Evolutionary conservation across 2,888 invertebrate genomes (phyloP).

Genomic region (Ephialtes manifestator): DNA sequence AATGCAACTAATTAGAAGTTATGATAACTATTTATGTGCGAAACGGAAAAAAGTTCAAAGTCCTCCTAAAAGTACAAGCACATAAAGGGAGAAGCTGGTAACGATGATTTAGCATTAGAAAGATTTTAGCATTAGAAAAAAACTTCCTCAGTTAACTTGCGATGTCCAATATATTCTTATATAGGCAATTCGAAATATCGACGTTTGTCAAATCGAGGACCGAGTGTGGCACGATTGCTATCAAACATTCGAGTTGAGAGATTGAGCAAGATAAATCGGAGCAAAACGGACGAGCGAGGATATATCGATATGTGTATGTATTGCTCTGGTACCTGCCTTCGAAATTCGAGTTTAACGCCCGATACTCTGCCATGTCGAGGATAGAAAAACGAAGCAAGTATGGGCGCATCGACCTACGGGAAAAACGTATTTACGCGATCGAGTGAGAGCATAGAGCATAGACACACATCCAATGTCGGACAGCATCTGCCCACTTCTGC

Average conservation of each 20-base stretch:
- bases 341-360: neutral
- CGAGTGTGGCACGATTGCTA: neutral
- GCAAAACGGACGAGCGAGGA: neutral
- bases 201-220: neutral
- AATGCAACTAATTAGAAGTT: too few relatives aligned
- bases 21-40: too few relatives aligned
- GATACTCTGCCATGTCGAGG: neutral
- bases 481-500: neutral
- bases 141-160: too few relatives aligned
- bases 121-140: too few relatives aligned
- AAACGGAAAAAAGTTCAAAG: too few relatives aligned
- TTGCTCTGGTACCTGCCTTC: neutral
- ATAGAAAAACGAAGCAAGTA: neutral
- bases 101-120: too few relatives aligned
- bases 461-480: neutral
- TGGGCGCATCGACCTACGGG: neutral
- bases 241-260: neutral
- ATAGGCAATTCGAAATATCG: too few relatives aligned
- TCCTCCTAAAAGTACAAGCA: too few relatives aligned
- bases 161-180: too few relatives aligned
- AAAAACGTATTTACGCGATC: constrained; percentile 6
- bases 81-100: too few relatives aligned
- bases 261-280: neutral
- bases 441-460: neutral
- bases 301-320: neutral